Base-by-base conservation (phyloP, 2,888 invertebrate species). In the Lepas anatifera region DNA sequence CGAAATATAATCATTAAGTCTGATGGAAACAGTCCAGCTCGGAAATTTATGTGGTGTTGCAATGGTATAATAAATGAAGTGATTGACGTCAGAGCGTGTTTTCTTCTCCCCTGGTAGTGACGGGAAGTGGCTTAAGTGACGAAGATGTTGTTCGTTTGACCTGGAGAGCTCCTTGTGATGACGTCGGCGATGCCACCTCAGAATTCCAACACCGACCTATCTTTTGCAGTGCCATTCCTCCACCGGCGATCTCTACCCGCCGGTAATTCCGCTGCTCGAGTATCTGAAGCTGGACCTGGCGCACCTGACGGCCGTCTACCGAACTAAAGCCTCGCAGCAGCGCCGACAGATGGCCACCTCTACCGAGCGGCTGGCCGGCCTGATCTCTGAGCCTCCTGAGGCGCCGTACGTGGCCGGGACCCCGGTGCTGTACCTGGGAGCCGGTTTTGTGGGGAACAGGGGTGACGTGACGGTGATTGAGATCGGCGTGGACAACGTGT, bases 381-480 rank as follows among this genome's bases (percentile, higher is more conserved):
- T 35, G 52, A 4, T 39, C 29, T 7, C 27, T 13, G 39, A 35
- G 50, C 32, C 43, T 43, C 52, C 52, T 25, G 37, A 43, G 35
- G 35, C 58, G 8, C 52, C 37, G 67, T 67, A n/a, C 71, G 75
- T 74, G 67, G 84, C 58, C 58, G 58, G 84, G 50, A 83, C 80
- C 74, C 76, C 77, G 46, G 79, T 83, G 11, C 79, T 78, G 46
- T 84, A 82, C 76, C 78, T 84, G 68, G 85, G 84, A 6, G 78
- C 77, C 58, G 77, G 83, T 6, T 77, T 79, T 37, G 81, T 83
- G 50, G 85, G 84, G 25, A 76, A 75, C 27, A 75, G 78, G 52
- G 84, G 84, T 8, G 84, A 84, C 76, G 82, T 84, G 6, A 82
- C 80, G 74, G 82, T 83, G 76, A 83, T 85, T 35, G 82, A 84